Evolutionary conservation across 2,113 vertebrate species (phyloP).

Genomic region (Hemiprocne comata): DNA sequence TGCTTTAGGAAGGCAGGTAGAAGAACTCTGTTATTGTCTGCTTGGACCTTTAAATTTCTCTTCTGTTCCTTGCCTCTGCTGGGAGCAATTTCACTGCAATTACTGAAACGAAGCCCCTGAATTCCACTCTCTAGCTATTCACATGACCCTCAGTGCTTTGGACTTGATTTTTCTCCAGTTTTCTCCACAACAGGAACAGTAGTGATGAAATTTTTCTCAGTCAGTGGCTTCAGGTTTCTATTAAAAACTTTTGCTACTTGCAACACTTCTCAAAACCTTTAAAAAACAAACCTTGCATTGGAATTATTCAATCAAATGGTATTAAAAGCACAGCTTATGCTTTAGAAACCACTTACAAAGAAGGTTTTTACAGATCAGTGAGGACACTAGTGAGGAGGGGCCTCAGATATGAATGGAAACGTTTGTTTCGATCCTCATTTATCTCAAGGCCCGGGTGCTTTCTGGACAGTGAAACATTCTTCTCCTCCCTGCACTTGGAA

Average conservation of each 20-base stretch:
- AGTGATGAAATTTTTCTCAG: conserved; percentile 30
- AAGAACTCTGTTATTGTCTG: not conserved
- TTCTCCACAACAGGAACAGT: conserved; percentile 55
- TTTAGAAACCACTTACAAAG: conserved; percentile 66
- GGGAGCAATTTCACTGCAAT: conserved; percentile 52
- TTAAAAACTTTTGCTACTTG: conserved; percentile 52
- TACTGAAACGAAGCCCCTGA: conserved; percentile 39
- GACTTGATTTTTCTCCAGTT: conserved; percentile 53
- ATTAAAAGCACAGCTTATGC: conserved; percentile 66
- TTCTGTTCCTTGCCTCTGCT: conserved; percentile 46
- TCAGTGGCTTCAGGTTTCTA: conserved; percentile 52
- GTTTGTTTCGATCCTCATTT: conserved; percentile 69
- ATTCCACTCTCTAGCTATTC: conserved; percentile 33
- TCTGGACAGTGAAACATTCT: conserved; percentile 71
- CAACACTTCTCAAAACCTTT: conserved; percentile 46
- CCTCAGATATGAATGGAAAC: conserved; percentile 71
- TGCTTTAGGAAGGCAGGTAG: not conserved
- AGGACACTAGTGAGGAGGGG: conserved; percentile 65
- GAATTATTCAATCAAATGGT: conserved; percentile 56
- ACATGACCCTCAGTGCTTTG: conserved; percentile 15
- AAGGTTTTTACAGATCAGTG: conserved; percentile 69
- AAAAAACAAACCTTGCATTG: conserved; percentile 61
- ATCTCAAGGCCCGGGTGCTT: conserved; percentile 59
- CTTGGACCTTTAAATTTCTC: conserved; percentile 38
- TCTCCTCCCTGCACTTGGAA: conserved; percentile 59